Percentiles rank a stretch among this genome's conserved stretches.
Conservation (phyloP, 2,797 vertebrate species). For the Meda fulgida region DNA sequence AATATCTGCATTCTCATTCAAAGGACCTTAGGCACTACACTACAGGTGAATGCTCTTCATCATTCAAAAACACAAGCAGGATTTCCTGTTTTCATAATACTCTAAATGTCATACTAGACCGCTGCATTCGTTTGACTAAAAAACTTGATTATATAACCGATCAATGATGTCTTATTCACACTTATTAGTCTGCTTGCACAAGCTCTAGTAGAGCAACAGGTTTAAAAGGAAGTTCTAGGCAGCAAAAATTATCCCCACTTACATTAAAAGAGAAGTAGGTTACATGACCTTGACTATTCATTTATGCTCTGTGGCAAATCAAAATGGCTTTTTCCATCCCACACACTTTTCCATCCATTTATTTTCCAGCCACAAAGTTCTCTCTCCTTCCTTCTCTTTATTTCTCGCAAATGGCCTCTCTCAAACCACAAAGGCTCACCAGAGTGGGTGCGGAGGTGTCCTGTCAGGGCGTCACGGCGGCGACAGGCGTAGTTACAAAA, state of each 20-base stretch:
- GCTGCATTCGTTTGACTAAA: conserved; percentile 43
- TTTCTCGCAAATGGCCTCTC: conserved; percentile 25
- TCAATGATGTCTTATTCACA: neutral
- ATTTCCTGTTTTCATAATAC: conserved; percentile 80
- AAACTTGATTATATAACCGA: conserved; percentile 6
- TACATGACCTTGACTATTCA: conserved; percentile 25
- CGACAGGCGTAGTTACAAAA: conserved; percentile 96
- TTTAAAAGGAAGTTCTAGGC: conserved; percentile 6
- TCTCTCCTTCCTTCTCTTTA: conserved; percentile 28
- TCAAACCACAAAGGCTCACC: conserved; percentile 76
- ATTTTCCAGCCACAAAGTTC: conserved; percentile 43
- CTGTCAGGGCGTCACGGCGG: conserved; percentile 90
- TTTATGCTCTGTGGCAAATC: conserved; percentile 21
- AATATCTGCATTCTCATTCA: conserved; percentile 59
- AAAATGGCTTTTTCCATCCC: conserved; percentile 51
- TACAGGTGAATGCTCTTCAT: conserved; percentile 65
- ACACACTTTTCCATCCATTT: conserved; percentile 53
- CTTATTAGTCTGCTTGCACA: neutral
- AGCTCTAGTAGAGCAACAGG: neutral
- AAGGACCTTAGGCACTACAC: conserved; percentile 63
- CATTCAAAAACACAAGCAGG: conserved; percentile 73
- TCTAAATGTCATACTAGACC: conserved; percentile 76
- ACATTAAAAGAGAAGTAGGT: conserved; percentile 32
- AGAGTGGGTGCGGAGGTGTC: conserved; percentile 95
- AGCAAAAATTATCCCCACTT: conserved; percentile 14